Evolutionary conservation across 2,888 invertebrate genomes (phyloP).

Genomic region (Zelleria hepariella): DNA sequence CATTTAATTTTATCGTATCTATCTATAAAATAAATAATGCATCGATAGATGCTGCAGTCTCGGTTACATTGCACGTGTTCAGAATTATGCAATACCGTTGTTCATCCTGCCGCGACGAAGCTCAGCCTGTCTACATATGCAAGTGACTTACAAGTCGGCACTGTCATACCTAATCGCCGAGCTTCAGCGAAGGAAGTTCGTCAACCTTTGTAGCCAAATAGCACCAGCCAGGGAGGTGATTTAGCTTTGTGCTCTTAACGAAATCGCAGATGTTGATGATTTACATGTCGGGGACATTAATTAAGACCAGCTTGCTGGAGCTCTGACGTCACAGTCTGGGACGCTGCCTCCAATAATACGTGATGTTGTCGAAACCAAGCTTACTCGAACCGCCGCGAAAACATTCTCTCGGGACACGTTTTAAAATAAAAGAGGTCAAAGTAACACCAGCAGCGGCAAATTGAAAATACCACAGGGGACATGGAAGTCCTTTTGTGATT

Average conservation of each 20-base stretch:
- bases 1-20: not conserved
- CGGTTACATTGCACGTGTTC: not conserved
- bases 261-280: slow-evolving; percentile 2
- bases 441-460: not conserved
- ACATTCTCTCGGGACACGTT: not conserved
- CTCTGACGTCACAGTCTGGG: slow-evolving; percentile 2
- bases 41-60: not conserved
- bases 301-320: not conserved
- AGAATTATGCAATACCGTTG: slow-evolving; percentile 1
- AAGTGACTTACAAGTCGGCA: not conserved
- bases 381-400: not conserved
- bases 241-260: not conserved
- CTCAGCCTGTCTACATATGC: not conserved
- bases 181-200: not conserved
- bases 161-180: not conserved
- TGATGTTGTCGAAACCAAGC: not conserved
- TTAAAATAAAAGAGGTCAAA: not conserved
- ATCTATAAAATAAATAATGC: not conserved
- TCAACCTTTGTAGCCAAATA: not conserved
- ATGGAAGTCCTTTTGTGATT: slow-evolving; percentile 29
- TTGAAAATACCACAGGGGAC: not conserved
- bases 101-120: not conserved
- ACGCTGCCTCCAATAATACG: not conserved
- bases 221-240: not conserved
- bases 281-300: not conserved